These are phyloP conservation scores for Brienomyrus longianalis DNA, from an alignment of 2,113 vertebrate species.

Conservation along the genomic window DNA sequence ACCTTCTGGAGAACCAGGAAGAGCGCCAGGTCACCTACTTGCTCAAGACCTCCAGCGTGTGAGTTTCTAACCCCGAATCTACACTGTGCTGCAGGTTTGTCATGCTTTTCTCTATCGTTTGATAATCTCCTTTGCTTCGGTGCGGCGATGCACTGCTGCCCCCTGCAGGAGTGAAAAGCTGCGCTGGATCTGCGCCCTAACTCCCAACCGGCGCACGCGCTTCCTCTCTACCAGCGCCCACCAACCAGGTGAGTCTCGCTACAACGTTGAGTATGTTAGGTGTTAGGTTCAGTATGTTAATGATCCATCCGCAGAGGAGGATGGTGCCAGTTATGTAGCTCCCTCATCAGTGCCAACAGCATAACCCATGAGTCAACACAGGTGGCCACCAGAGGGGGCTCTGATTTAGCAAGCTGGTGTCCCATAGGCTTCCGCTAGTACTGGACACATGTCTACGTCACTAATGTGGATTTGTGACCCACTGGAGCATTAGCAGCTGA, in stretches of 20 bases:
- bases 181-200: slow-evolving; percentile 87
- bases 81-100: neutral
- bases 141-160: neutral
- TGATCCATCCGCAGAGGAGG: neutral
- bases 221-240: slow-evolving; percentile 82
- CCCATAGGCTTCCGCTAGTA: neutral
- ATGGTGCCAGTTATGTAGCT: neutral
- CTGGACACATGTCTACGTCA: neutral
- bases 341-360: neutral
- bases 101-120: neutral
- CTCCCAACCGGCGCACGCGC: slow-evolving; percentile 84
- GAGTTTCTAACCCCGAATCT: slow-evolving; percentile 47
- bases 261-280: neutral
- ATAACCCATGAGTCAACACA: neutral
- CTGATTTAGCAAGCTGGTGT: neutral
- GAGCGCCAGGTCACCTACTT: slow-evolving; percentile 81
- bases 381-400: neutral
- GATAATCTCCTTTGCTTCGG: neutral
- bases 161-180: slow-evolving; percentile 85
- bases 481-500: neutral
- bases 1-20: slow-evolving; percentile 85
- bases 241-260: slow-evolving; percentile 68
- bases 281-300: neutral
- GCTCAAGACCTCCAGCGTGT: slow-evolving; percentile 88
- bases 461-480: neutral